Evolutionary conservation across 2,113 vertebrate species (phyloP).

Genomic region (Rhea pennata): DNA sequence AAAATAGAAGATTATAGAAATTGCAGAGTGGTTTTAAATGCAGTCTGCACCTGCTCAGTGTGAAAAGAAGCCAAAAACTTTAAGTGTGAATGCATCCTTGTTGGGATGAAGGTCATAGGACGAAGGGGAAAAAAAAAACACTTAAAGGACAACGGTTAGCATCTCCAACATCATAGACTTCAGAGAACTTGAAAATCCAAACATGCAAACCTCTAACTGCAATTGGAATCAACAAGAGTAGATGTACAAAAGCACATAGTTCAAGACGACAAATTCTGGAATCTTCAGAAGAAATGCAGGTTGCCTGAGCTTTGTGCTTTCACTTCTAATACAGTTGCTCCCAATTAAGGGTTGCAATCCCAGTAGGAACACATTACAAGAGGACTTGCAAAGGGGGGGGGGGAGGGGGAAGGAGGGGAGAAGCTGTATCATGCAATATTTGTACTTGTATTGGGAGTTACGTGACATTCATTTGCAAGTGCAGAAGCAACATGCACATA

Average conservation of each 20-base stretch:
- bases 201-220: background rate
- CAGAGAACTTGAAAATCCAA: background rate
- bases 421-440: background rate
- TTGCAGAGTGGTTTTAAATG: background rate
- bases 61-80: background rate
- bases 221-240: background rate
- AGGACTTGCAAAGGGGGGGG: background rate
- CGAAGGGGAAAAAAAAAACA: background rate
- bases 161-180: background rate
- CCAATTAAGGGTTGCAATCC: background rate
- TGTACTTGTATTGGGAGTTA: background rate
- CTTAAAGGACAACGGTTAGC: background rate
- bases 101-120: background rate
- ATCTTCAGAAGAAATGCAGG: background rate
- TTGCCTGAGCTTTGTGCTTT: background rate
- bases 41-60: background rate
- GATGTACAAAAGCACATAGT: background rate
- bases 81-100: constrained; percentile 15
- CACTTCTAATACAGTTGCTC: background rate
- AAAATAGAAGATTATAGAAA: background rate
- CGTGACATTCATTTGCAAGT: background rate
- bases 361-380: fast-evolving
- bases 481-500: background rate
- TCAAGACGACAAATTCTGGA: background rate
- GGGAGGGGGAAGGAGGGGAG: background rate